Base-by-base conservation (phyloP, 2,113 vertebrate genomes). In the Percina caprodes region DNA sequence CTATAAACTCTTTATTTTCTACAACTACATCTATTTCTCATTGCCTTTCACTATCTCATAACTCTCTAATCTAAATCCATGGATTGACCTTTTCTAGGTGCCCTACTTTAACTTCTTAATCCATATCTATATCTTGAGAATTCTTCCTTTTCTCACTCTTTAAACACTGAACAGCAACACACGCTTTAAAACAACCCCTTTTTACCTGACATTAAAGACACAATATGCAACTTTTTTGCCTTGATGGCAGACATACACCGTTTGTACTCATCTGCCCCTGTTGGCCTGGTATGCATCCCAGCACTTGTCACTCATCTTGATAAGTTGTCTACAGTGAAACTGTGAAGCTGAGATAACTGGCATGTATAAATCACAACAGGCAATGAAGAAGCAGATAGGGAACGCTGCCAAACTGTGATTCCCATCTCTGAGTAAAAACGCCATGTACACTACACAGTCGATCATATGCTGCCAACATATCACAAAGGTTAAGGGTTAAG, bases 351-450 rank as follows among this genome's bases (percentile, higher is more conserved):
- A 66, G 46, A 16, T 46, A 48, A 73, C 26, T 35, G 26, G 2
- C 26, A 49, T 21, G 51, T 26, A 58, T 58, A 80, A 66, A 80
- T 58, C 35, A 48, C 68, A 3, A 16, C n/a, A 55, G 49, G 51
- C 24, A 58, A 46, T 33, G 21, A 5, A 54, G 4, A 65, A 49
- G 39, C 23, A 33, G 21, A 63, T 21, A 48, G 48, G 6, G 15
- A 26, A 21, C 3, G 4, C 46, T 61, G 19, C 45, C 42, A 35
- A 74, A 33, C 24, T 62, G 59, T n/a, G 52, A 71, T 30, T 68
- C 16, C 2, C 39, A 23, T 24, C 19, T 68, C 52, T 7, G 23
- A 45, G 46, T 23, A 23, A 68, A 77, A 48, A 24, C n/a, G 58
- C 7, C 3, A 54, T 3, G 15, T 24, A 6, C 26, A 39, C 21